These are phyloP conservation scores for Xestia xanthographa DNA, from an alignment of 2,888 invertebrate genomes.

Conservation along the genomic window DNA sequence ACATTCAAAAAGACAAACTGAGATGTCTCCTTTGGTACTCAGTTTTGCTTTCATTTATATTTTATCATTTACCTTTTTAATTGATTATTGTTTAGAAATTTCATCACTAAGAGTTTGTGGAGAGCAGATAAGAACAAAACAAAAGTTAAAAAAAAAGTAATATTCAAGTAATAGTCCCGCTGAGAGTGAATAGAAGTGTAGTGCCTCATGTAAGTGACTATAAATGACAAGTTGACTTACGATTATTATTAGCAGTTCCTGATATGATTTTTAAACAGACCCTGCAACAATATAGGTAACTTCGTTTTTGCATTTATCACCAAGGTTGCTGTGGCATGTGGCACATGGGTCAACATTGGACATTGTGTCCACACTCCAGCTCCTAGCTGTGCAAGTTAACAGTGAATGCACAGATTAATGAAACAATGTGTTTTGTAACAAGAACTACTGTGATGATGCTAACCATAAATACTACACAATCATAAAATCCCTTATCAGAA, in stretches of 20 bases:
- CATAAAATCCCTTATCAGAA: constrained; percentile 66
- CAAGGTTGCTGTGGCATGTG: constrained; percentile 8
- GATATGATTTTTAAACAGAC: constrained; percentile 76
- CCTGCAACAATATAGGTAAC: constrained; percentile 80
- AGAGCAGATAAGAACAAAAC: not conserved
- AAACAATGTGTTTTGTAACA: constrained; percentile 23
- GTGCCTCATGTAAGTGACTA: constrained; percentile 25
- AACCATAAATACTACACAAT: constrained; percentile 45
- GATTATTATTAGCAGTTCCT: constrained; percentile 69
- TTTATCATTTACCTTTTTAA: not conserved
- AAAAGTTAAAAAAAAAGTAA: not conserved
- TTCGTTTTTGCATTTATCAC: constrained; percentile 39
- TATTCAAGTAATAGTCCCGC: not conserved
- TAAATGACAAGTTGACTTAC: constrained; percentile 74
- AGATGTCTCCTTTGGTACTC: not conserved
- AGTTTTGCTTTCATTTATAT: not conserved
- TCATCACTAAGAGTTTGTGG: not conserved
- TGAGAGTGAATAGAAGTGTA: not conserved
- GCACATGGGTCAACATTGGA: constrained; percentile 5
- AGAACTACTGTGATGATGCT: constrained; percentile 37
- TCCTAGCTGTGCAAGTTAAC: not conserved
- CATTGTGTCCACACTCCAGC: constrained; percentile 6
- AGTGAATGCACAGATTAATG: constrained; percentile 11
- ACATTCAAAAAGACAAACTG: not conserved
- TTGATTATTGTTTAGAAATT: not conserved